Evolutionary conservation across 1,140 invertebrate genomes (phyloP), one percentile per base, ranked within the genome.

Genomic region (Tetramorium simillimum): DNA sequence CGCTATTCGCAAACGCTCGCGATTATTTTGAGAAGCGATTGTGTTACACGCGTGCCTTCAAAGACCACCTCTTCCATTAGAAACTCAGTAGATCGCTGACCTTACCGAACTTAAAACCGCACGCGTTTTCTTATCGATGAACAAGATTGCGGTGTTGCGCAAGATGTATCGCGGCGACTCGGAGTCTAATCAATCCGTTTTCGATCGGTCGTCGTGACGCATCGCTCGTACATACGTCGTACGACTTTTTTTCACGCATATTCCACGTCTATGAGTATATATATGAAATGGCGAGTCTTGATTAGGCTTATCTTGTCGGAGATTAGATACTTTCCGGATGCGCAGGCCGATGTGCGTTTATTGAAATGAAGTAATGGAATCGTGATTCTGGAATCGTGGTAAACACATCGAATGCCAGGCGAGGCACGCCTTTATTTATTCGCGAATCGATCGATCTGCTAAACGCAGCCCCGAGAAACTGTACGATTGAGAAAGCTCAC

Each of bases 311-410:
- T 88, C 67, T 18, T 12, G 18, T 9, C n/a, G 5, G 21, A 37
- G 80, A 89, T 89, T 88, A 89, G 72, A 88, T 85, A 78, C 53
- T 78, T 84, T 51, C 76, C 21, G 9, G 7, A 2, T 69, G 33
- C 24, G 24, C 21, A 24, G 18, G 46, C n/a, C 3, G 53, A 12
- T 21, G 40, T 24, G 60, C 82, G 24, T 65, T 85, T 85, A 85
- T 85, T 76, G 62, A 85, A 85, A 85, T 85, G 70, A 65, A 53
- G 40, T 46, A 69, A 84, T 75, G 51, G 53, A 49, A 84, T 84
- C 80, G 53, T 49, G 80, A 84, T 84, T 84, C 53, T 49, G 33
- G 33, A 33, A 33, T 33, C 33, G 51, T 56, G 65, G 24, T 65
- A 67, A 89, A 88, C 21, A 88, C 21, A 77, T 84, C 53, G 40